A percentile compares a stretch with the other conserved stretches of the same genome.
Conservation (phyloP, 2,797 vertebrate species). For the Mareca strepera region DNA sequence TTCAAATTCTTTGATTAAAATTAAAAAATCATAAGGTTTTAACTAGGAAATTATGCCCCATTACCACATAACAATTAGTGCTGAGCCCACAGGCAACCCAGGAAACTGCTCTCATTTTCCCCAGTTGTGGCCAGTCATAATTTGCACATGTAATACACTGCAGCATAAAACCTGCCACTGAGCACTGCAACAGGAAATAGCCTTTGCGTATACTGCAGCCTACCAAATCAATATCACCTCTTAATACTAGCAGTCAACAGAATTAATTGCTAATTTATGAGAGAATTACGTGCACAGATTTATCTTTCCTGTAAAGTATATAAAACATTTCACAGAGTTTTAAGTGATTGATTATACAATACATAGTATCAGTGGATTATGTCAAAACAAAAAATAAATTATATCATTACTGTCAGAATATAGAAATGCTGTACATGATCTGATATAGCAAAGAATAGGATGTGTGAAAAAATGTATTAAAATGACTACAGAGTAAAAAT, state of each 20-base stretch:
- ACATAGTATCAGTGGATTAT: not conserved
- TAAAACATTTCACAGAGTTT: not conserved
- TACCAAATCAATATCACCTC: not conserved
- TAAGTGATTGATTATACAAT: not conserved
- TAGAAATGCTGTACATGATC: not conserved
- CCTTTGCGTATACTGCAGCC: not conserved
- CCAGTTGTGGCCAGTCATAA: not conserved
- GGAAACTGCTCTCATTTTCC: not conserved
- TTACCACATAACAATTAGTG: not conserved
- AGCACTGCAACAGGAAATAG: not conserved
- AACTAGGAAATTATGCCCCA: not conserved
- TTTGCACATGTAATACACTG: not conserved
- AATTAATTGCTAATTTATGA: not conserved
- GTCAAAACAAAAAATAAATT: not conserved
- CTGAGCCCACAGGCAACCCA: slow-evolving; percentile 5
- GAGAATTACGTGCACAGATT: not conserved
- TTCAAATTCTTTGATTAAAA: slow-evolving; percentile 24
- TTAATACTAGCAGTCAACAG: not conserved
- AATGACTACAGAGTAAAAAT: not conserved
- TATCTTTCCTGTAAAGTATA: not conserved
- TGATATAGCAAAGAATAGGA: not conserved
- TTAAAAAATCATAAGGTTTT: not conserved
- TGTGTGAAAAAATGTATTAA: not conserved
- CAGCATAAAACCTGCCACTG: not conserved
- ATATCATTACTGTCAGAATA: not conserved